These are phyloP conservation scores for Lucilia cuprina DNA, from an alignment of 1,140 invertebrate species.

Conservation along the genomic window DNA sequence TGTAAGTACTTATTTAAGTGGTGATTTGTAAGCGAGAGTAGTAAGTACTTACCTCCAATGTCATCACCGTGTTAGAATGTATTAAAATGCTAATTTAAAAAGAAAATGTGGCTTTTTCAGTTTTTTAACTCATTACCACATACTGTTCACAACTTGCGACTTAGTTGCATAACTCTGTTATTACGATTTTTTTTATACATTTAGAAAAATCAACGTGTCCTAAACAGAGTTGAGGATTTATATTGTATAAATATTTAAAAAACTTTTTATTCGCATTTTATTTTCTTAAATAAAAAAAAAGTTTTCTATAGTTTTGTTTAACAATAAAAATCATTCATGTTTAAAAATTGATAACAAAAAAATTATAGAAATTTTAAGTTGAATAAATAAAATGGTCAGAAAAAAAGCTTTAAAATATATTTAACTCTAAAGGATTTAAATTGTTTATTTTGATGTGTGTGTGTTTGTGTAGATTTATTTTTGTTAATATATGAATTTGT, in stretches of 20 bases:
- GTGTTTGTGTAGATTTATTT: background rate
- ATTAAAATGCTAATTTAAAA: too few species aligned
- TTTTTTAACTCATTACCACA: too few species aligned
- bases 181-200: background rate
- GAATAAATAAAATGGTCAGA: background rate
- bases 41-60: too few species aligned
- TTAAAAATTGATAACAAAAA: constrained; percentile 26
- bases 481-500: background rate
- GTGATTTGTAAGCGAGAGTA: too few species aligned
- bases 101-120: too few species aligned
- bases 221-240: constrained; percentile 1
- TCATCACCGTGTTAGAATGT: too few species aligned
- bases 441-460: background rate
- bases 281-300: background rate
- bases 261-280: background rate
- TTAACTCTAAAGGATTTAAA: constrained; percentile 8
- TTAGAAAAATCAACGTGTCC: constrained; percentile 22
- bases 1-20: too few species aligned
- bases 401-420: background rate
- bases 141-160: too few species aligned
- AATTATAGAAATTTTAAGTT: background rate
- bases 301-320: constrained; percentile 4
- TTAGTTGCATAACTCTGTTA: too few species aligned
- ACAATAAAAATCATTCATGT: constrained; percentile 32
- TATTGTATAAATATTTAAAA: constrained; percentile 25